These are phyloP conservation scores for Patagioenas fasciata DNA, from an alignment of 2,113 vertebrate genomes.

Conservation along the genomic window DNA sequence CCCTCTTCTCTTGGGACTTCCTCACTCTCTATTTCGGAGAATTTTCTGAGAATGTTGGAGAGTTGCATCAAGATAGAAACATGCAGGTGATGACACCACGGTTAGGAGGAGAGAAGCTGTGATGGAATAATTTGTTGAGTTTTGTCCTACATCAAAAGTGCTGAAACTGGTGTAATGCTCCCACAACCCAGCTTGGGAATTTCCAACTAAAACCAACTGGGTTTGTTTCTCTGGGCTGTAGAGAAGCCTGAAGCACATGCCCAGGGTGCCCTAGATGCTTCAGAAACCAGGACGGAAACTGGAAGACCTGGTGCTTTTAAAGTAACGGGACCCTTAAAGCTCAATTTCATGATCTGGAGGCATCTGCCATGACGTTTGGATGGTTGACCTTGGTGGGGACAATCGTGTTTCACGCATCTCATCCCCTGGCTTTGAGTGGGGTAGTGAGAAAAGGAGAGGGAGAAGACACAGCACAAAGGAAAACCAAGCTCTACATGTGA, in stretches of 20 bases:
- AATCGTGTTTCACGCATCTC: neutral
- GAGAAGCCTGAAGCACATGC: neutral
- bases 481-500: fast-evolving
- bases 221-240: neutral
- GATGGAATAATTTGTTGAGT: neutral
- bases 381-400: neutral
- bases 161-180: neutral
- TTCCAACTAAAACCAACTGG: neutral
- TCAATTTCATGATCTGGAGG: neutral
- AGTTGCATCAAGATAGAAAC: neutral
- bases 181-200: neutral
- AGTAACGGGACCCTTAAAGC: neutral
- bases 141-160: neutral
- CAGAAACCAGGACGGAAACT: fast-evolving
- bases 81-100: fast-evolving
- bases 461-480: neutral
- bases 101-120: neutral
- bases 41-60: neutral
- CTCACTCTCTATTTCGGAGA: neutral
- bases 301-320: neutral
- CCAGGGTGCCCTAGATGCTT: neutral
- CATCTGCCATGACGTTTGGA: fast-evolving
- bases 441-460: neutral
- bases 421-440: neutral
- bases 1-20: neutral